phyloP scores from a whole-genome alignment of 2,888 invertebrate species.

The Aphelenchoides bicaudatus region DNA sequence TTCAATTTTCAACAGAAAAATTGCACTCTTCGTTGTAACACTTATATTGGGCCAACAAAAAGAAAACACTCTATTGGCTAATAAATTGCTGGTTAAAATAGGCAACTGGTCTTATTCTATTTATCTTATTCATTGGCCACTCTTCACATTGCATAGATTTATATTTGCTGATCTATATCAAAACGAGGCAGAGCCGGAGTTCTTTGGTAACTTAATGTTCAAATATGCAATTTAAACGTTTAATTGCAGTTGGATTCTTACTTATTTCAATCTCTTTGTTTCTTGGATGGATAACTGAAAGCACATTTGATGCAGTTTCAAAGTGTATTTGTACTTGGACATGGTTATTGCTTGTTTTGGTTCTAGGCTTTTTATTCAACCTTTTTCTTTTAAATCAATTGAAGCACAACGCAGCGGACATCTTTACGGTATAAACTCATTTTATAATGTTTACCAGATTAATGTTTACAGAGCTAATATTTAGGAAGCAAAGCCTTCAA shows the following conservation, averaged over 20 bases:
- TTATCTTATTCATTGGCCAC: slow-evolving; percentile 7
- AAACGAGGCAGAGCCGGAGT: not conserved
- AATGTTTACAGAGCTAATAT: not conserved
- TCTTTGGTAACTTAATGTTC: not conserved
- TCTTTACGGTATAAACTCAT: not conserved
- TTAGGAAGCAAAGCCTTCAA: not conserved
- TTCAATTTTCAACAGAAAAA: too few species aligned
- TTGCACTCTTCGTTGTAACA: too few species aligned
- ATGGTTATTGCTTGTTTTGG: not conserved
- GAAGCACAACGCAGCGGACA: not conserved
- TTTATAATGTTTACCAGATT: not conserved
- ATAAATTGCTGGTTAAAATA: not conserved
- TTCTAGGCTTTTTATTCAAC: not conserved
- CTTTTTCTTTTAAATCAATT: not conserved
- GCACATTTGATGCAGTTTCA: not conserved
- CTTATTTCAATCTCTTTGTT: not conserved
- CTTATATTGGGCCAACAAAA: too few species aligned
- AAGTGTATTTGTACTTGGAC: not conserved
- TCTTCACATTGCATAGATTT: slow-evolving; percentile 3
- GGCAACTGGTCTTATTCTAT: not conserved
- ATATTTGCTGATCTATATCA: not conserved
- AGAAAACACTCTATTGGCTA: not conserved
- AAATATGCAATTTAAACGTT: not conserved
- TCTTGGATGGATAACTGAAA: not conserved
- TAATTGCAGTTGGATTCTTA: not conserved